A percentile compares a stretch with the other conserved stretches of the same genome.
Evolutionary conservation across 92 coral and sea anemone genomes (phyloP).

Genomic region (Muricea muricata): DNA sequence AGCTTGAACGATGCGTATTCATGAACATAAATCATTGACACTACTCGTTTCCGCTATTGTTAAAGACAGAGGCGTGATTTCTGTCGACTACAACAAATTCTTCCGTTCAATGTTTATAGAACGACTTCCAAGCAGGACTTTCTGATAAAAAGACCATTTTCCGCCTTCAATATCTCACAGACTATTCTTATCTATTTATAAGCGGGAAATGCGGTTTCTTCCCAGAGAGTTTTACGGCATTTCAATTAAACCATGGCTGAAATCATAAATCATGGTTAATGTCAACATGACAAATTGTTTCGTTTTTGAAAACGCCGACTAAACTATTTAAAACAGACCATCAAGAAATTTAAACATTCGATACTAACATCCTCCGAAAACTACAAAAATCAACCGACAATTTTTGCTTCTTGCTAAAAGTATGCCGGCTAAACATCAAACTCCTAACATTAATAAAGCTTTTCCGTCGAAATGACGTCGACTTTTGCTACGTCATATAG

Average conservation of each 20-base stretch:
- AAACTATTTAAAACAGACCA: neutral
- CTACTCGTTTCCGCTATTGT: neutral
- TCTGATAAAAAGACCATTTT: neutral
- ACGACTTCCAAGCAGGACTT: conserved; percentile 1
- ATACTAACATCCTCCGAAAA: no score
- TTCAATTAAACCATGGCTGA: neutral
- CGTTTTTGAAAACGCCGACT: neutral
- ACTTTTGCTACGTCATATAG: no score
- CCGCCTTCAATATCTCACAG: neutral
- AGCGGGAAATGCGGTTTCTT: neutral
- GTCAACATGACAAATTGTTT: conserved; percentile 28
- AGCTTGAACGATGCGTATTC: neutral
- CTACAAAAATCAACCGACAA: no score
- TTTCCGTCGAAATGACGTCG: no score
- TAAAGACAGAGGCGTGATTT: conserved; percentile 22
- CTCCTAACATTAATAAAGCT: no score
- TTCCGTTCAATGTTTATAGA: conserved; percentile 20
- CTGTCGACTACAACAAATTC: conserved; percentile 16
- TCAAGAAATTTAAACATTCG: no score
- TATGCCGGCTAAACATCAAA: no score
- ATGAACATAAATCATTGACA: neutral
- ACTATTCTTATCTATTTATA: neutral
- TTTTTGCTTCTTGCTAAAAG: no score
- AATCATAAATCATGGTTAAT: conserved; percentile 33
- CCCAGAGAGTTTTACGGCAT: neutral